Evolutionary conservation across 2,888 invertebrate species (phyloP).

Genomic region (Urechis unicinctus): DNA sequence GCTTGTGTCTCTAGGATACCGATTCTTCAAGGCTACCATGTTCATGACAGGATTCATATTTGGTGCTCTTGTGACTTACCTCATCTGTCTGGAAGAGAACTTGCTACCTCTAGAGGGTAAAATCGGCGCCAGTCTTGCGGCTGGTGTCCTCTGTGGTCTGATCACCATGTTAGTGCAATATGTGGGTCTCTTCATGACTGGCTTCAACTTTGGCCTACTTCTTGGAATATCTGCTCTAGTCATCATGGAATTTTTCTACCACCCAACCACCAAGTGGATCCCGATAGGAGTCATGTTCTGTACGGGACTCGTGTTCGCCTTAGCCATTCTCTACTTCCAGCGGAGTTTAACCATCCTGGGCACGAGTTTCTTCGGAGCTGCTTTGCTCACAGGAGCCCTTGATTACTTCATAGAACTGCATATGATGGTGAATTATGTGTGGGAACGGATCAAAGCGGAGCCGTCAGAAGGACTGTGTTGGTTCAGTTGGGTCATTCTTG

Average conservation of each 20-base stretch:
- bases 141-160: conserved; percentile 70
- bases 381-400: conserved; percentile 63
- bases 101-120: conserved; percentile 66
- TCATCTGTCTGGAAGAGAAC: conserved; percentile 74
- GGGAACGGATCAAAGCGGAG: conserved; percentile 61
- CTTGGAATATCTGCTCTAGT: conserved; percentile 42
- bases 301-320: conserved; percentile 64
- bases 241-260: conserved; percentile 55
- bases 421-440: conserved; percentile 63
- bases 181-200: conserved; percentile 74
- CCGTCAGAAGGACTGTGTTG: conserved; percentile 59
- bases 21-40: conserved; percentile 81
- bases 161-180: conserved; percentile 77
- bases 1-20: conserved; percentile 62
- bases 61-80: conserved; percentile 72
- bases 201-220: conserved; percentile 67
- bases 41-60: conserved; percentile 82
- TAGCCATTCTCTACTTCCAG: conserved; percentile 69
- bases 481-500: conserved; percentile 68
- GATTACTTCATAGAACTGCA: conserved; percentile 72
- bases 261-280: conserved; percentile 63
- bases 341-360: conserved; percentile 69
- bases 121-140: conserved; percentile 65
- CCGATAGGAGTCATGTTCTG: conserved; percentile 65
- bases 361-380: conserved; percentile 71